Conservation (phyloP, 1,140 invertebrate species). For the Lysiphlebus fabarum region DNA sequence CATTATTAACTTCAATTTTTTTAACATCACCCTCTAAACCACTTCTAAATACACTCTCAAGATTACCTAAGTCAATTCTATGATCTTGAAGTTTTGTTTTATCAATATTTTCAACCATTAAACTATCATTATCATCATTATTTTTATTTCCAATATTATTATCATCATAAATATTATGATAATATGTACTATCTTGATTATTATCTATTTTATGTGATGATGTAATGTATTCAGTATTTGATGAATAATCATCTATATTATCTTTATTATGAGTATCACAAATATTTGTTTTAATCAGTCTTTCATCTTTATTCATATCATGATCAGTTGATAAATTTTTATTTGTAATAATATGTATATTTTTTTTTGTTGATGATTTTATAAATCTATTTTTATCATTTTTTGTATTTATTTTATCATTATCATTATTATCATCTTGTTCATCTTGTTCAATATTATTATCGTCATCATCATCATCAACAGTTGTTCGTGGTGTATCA, state of each 20-base stretch:
- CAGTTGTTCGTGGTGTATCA: background rate
- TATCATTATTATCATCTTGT: slow-evolving; percentile 38
- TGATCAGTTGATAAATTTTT: slow-evolving; percentile 19
- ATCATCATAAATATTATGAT: slow-evolving; percentile 15
- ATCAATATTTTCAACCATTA: slow-evolving; percentile 27
- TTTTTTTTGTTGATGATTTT: slow-evolving; percentile 12
- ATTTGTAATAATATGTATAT: slow-evolving; percentile 19
- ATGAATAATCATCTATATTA: slow-evolving; percentile 31
- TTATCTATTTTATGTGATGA: slow-evolving; percentile 2
- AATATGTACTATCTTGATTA: slow-evolving; percentile 13
- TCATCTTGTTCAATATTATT: slow-evolving; percentile 32
- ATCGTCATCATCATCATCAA: slow-evolving; percentile 14
- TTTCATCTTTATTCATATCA: slow-evolving; percentile 24
- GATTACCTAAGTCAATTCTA: slow-evolving; percentile 45
- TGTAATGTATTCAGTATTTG: slow-evolving; percentile 23
- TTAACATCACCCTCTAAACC: slow-evolving; percentile 38
- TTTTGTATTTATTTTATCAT: slow-evolving; percentile 30
- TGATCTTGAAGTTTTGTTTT: slow-evolving; percentile 40
- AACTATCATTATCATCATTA: background rate
- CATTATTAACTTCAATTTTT: slow-evolving; percentile 34
- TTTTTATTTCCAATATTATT: background rate
- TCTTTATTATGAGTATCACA: slow-evolving; percentile 23
- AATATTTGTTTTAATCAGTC: slow-evolving; percentile 24
- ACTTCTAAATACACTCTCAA: slow-evolving; percentile 43
- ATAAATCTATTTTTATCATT: slow-evolving; percentile 15